A percentile compares a stretch with the other conserved stretches of the same genome.
Evolutionary conservation across 2,113 vertebrate genomes (phyloP).

Genomic region (Brachirus orientalis): DNA sequence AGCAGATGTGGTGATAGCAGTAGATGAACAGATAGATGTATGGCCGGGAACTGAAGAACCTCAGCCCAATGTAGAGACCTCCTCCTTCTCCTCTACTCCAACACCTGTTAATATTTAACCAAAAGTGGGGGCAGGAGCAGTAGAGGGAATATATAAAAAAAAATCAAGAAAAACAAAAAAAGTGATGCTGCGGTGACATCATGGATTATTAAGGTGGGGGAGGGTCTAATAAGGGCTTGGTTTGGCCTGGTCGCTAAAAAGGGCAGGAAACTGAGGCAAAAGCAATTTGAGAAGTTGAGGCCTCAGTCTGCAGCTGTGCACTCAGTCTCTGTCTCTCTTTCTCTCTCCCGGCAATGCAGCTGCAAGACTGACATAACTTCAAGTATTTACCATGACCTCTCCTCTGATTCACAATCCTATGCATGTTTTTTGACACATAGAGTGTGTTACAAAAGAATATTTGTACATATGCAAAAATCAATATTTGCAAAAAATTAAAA

Average conservation of each 20-base stretch:
- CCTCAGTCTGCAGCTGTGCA: conserved; percentile 79
- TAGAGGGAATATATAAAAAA: conserved; percentile 19
- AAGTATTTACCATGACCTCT: conserved; percentile 73
- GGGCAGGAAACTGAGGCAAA: conserved; percentile 79
- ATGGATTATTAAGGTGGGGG: conserved; percentile 76
- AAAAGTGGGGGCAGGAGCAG: conserved; percentile 59
- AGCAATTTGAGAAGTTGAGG: conserved; percentile 80
- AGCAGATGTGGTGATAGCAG: conserved; percentile 77
- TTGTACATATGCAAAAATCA: background rate
- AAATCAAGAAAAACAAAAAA: conserved; percentile 60
- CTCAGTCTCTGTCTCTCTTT: conserved; percentile 56
- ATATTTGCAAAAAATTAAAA: background rate
- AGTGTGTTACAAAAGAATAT: conserved; percentile 10
- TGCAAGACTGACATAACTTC: conserved; percentile 63
- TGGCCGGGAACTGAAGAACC: conserved; percentile 42
- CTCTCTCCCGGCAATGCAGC: conserved; percentile 61
- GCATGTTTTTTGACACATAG: conserved; percentile 38
- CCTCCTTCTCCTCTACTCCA: conserved; percentile 13
- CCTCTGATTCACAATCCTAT: conserved; percentile 60
- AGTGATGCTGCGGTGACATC: conserved; percentile 76
- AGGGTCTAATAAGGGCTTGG: conserved; percentile 71
- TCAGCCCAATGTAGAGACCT: conserved; percentile 14
- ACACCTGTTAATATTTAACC: conserved; percentile 79
- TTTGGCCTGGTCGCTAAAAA: conserved; percentile 49
- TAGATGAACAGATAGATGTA: conserved; percentile 55